Evolutionary conservation across 1,140 invertebrate genomes (phyloP).

Genomic region (Micrasema minimum): DNA sequence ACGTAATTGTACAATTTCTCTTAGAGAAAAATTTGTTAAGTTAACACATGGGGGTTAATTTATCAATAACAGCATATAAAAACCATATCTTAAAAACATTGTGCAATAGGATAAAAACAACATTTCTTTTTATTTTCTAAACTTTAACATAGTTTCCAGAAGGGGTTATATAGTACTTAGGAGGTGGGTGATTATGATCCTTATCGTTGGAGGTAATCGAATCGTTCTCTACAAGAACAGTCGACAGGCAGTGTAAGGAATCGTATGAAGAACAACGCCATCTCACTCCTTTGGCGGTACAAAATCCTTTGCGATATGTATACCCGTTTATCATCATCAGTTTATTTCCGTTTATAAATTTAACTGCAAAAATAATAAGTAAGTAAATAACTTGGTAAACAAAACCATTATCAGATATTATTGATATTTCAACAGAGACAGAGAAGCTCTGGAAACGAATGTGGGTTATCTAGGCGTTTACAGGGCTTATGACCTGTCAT

Average conservation of each 20-base stretch:
- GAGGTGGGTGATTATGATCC: too few species aligned
- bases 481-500: too few species aligned
- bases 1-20: too few species aligned
- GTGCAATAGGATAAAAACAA: background rate
- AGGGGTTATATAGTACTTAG: too few species aligned
- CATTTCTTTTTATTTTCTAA: background rate
- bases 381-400: background rate
- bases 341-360: conserved; percentile 8
- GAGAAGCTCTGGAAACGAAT: too few species aligned
- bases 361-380: conserved; percentile 22
- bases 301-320: conserved; percentile 17
- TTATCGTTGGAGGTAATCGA: too few species aligned
- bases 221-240: conserved; percentile 5
- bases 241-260: background rate
- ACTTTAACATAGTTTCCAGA: too few species aligned
- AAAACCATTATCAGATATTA: too few species aligned
- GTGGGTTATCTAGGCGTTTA: too few species aligned
- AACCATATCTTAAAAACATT: background rate
- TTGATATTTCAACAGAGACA: too few species aligned
- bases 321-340: conserved; percentile 35
- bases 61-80: background rate
- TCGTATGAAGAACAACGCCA: conserved; percentile 38
- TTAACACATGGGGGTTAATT: too few species aligned
- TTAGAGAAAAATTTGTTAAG: background rate
- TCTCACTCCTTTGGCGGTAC: background rate